phyloP scores from a whole-genome alignment of 2,113 vertebrate genomes.

The Barbus barbus region DNA sequence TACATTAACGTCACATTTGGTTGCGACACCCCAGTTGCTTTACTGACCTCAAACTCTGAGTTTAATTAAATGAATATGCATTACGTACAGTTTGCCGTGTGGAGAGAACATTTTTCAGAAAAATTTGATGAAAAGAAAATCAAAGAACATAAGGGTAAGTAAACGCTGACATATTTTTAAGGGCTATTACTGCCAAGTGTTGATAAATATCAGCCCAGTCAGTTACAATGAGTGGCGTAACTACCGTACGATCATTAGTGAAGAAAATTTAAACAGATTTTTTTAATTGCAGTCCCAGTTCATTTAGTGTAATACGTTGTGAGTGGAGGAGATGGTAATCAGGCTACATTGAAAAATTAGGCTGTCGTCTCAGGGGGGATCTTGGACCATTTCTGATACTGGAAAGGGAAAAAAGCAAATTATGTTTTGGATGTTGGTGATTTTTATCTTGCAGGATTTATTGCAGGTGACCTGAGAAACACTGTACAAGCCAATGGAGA shows the following conservation, averaged over 20 bases:
- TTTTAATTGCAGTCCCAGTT: conserved; percentile 29
- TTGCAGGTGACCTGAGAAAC: conserved; percentile 55
- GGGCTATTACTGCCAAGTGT: background rate
- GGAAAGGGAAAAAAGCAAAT: conserved; percentile 37
- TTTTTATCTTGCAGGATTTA: too few species aligned
- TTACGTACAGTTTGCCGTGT: too few species aligned
- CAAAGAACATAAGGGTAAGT: background rate
- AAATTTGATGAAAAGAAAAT: background rate
- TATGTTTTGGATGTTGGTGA: conserved; percentile 20
- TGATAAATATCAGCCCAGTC: conserved; percentile 13
- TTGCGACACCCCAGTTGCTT: too few species aligned
- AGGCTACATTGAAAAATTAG: conserved; percentile 50
- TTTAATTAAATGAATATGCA: too few species aligned
- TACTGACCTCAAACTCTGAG: too few species aligned
- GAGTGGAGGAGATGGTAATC: conserved; percentile 46
- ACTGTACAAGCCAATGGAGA: conserved; percentile 57
- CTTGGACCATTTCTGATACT: conserved; percentile 33
- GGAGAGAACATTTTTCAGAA: too few species aligned
- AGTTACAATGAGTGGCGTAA: background rate
- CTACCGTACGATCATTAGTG: conserved; percentile 17
- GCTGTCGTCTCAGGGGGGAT: conserved; percentile 29
- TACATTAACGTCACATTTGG: too few species aligned
- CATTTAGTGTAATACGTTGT: background rate
- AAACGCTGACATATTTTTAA: background rate
- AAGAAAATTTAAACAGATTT: conserved; percentile 15